Evolutionary conservation across 2,797 vertebrate species (phyloP), one percentile per base, ranked within the genome.

Genomic region (Chrosomus eos): DNA sequence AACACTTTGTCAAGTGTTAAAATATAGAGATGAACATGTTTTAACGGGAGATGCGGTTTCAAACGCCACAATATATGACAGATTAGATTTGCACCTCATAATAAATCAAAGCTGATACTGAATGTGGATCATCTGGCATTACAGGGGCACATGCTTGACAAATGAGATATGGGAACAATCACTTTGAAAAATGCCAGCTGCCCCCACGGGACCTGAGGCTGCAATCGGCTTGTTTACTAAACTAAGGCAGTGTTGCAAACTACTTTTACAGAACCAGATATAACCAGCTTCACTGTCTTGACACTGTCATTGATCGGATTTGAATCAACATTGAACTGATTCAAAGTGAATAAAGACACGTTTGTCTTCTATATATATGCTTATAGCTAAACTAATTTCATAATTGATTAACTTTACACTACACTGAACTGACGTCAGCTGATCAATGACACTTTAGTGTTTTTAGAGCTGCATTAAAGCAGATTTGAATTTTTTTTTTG

Each of bases 161-260:
- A 88, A 89, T 89, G 87, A 88, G 88, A 88, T 64, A 87, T 87
- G 88, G 77, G 83, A 88, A 88, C 64, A 86, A 87, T 89, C 76
- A 51, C 87, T 87, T 85, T 85, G 73, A 88, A 82, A 78, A 80
- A 90, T 88, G 77, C 71, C 5, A 85, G 38, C 23, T 38, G 73
- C 86, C 79, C 45, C 60, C 84, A 66, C 33, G 81, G 71, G 81
- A 74, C 82, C 72, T 71, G 21, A 40, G 33, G 75, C 36, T 73
- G 58, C 77, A 26, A 18, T 78, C 28, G 53, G 60, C 60, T 81
- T n/a, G 60, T 82, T 79, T 55, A 55, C 45, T 13, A 72, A 80
- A 48, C n/a, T 85, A 85, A 81, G 31, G 19, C 31, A 43, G 36
- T 19, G 23, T 83, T 31, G 48, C 53, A 84, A 84, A 77, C 45